phyloP scores from a whole-genome alignment of 2,888 invertebrate species.

The Stenoptilia bipunctidactyla region DNA sequence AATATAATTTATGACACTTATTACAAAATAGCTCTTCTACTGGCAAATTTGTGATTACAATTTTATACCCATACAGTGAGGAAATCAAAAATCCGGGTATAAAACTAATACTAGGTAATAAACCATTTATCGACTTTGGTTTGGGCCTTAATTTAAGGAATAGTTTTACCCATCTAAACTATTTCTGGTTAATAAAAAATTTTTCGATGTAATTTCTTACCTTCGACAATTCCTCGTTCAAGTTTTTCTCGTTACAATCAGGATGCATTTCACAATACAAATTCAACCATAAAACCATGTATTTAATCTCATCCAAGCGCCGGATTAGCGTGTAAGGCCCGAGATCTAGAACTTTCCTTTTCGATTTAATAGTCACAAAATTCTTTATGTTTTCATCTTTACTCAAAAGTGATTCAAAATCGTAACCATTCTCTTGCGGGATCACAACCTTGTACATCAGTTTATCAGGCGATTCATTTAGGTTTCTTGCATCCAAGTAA shows the following conservation, averaged over 20 bases:
- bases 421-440: conserved; percentile 15
- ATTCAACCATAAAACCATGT: conserved; percentile 30
- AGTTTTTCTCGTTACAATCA: conserved; percentile 26
- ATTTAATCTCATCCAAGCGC: conserved; percentile 24
- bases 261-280: conserved; percentile 32
- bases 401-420: conserved; percentile 3
- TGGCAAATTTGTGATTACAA: too few species aligned
- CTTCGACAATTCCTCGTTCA: conserved; percentile 27
- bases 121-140: too few species aligned
- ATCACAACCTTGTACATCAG: conserved; percentile 18
- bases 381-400: conserved; percentile 18
- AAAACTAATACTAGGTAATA: too few species aligned
- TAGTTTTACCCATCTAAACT: too few species aligned
- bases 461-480: conserved; percentile 11
- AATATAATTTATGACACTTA: too few species aligned
- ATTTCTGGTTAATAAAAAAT: too few species aligned
- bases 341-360: conserved; percentile 20
- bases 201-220: too few species aligned
- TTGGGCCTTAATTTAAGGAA: too few species aligned
- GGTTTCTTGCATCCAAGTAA: conserved; percentile 12
- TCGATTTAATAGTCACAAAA: conserved; percentile 25
- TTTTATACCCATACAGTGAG: too few species aligned
- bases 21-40: too few species aligned
- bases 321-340: conserved; percentile 20
- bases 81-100: too few species aligned